Evolutionary conservation across 2,113 vertebrate genomes (phyloP), one percentile per base, ranked within the genome.

Genomic region (Paraplagusia blochii): DNA sequence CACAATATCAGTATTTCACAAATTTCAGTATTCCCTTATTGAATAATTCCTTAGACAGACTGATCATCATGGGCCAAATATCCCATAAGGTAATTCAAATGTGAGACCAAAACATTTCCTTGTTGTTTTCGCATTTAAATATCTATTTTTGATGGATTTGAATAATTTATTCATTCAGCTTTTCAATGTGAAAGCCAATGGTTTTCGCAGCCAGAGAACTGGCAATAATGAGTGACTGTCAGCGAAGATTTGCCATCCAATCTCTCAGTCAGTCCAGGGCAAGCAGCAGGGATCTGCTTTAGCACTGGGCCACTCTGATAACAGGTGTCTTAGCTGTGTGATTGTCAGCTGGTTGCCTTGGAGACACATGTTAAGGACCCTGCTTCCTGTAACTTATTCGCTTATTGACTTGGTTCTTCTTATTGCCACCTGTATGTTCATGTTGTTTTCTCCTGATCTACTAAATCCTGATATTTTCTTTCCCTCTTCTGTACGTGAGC

Each of bases 331-430:
- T 62, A 60, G 58, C 58, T 58, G 34, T 67, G 19, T 66, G 61
- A 50, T 63, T 68, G 63, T 79, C 44, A 12, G 66, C 66, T 18
- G 45, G 82, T 85, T 84, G 72, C 83, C 79, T 54, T 77, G 82
- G 81, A 79, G 81, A 84, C 76, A 74, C 73, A 67, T 84, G 79
- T 81, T 62, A 72, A 76, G 69, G 61, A 62, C 71, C 57, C 68
- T 58, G 62, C 15, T 40, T 59, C 62, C 40, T 67, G 46, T 47
- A 43, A 77, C 53, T 51, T 75, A 39, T 29, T 57, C 50, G 58
- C 62, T 66, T 69, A 29, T 58, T 52, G 52, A 44, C 64, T 68
- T 46, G 49, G 47, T 56, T 45, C 19, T 45, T 15, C 40, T 43
- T 55, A 63, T 69, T 65, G 55, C 71, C 58, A 36, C 56, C 14